Base-by-base conservation (phyloP, 2,888 invertebrate species). In the Atherix ibis region DNA sequence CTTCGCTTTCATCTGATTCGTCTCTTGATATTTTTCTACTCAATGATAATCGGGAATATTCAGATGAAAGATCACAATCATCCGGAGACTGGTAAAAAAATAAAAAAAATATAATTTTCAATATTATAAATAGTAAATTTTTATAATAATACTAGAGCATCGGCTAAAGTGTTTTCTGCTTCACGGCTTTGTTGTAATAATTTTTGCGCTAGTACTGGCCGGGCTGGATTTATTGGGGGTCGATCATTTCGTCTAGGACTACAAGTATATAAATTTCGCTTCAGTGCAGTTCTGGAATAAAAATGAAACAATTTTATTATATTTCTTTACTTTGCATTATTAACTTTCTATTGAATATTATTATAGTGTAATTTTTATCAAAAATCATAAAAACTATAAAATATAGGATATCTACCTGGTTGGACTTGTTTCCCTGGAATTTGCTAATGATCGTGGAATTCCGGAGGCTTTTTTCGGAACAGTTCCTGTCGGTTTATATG, bases 1-100 rank as follows among this genome's bases (percentile, higher is more conserved):
- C 92, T 58, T 95, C 94, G 6, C 91, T 88, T 51, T 89, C 88
- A 47, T 81, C 81, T 10, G 78, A 79, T 50, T 78, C 79, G 49
- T 88, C 85, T 18, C 82, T 81, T 3, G 54, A 53, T 31, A 57
- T 45, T 14, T 70, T 70, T 27, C 68, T 66, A 15, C 64, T 58
- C 1, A 61, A 34, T n/a, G 50, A 45, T 10, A 67, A 61, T 27
- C 55, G 62, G 44, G 48, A 44, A 36, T 51, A 47, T 31, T 53
- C 53, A 18, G 46, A 43, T 38, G 52, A 44, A 32, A 51, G 35
- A 39, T 53, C 52, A 29, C 43, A 45, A 39, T 68, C 68, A 42
- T 70, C 69, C 0, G 68, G 67, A 42, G 67, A 68, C 68, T 68
- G 39, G 15, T 32, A 32, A 27, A 34, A 39, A 30, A 27, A 28